A percentile compares a stretch with the other conserved stretches of the same genome.
phyloP scores from a whole-genome alignment of 1,140 invertebrate species.

The Drosophila truncata region DNA sequence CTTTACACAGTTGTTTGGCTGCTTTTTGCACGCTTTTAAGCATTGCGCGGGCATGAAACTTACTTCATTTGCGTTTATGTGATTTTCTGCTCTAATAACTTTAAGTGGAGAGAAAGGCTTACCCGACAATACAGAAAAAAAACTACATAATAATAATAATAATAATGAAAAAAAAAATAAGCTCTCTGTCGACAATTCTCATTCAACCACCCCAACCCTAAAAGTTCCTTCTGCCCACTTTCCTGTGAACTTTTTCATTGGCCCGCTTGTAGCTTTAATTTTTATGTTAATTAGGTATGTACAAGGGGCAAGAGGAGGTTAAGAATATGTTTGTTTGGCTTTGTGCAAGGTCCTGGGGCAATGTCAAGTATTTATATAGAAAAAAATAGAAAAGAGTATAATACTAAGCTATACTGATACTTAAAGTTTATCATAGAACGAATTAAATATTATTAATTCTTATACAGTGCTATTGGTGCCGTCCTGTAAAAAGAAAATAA shows the following conservation, averaged over 20 bases:
- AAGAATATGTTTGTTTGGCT: background rate
- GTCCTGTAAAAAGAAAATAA: background rate
- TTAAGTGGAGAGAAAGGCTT: slow-evolving; percentile 50
- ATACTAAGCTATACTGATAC: too few species aligned
- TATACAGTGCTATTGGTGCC: too few species aligned
- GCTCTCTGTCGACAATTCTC: slow-evolving; percentile 17
- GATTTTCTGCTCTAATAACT: slow-evolving; percentile 79
- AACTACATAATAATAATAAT: slow-evolving; percentile 44
- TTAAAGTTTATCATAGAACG: too few species aligned
- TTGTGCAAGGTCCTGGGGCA: slow-evolving; percentile 8
- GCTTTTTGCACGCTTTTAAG: slow-evolving; percentile 77
- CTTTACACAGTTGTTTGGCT: slow-evolving; percentile 53
- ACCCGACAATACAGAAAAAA: slow-evolving; percentile 24
- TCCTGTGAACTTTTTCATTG: slow-evolving; percentile 19
- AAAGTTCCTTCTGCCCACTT: background rate
- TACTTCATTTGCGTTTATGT: slow-evolving; percentile 83
- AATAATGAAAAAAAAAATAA: slow-evolving; percentile 3
- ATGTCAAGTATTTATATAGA: slow-evolving; percentile 13
- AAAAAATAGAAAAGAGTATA: too few species aligned
- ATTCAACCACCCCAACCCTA: slow-evolving; percentile 1
- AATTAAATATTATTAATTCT: background rate
- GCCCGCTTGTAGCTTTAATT: slow-evolving; percentile 20
- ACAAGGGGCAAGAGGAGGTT: background rate
- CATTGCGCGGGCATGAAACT: slow-evolving; percentile 75
- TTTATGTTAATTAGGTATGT: slow-evolving; percentile 27